Percentiles rank a stretch among this genome's conserved stretches.
phyloP scores from a whole-genome alignment of 2,888 invertebrate genomes.

The Ornithoptera alexandrae region DNA sequence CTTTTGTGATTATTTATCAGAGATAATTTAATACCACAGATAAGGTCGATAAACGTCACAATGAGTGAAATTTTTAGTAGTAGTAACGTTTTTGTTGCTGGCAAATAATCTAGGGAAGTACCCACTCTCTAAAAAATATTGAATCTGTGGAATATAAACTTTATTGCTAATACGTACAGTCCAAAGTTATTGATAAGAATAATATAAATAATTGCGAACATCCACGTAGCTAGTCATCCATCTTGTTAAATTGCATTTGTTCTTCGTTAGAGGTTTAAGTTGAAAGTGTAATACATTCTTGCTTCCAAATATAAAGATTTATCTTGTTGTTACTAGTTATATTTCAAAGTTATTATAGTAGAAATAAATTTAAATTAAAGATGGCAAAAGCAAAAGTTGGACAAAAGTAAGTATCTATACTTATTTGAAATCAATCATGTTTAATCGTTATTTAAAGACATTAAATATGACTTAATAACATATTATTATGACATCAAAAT shows the following conservation, averaged over 20 bases:
- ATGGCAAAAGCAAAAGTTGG: slow-evolving; percentile 38
- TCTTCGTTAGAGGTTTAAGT: background rate
- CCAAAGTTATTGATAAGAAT: background rate
- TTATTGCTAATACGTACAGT: background rate
- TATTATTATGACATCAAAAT: background rate
- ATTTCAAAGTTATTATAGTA: background rate
- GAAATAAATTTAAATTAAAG: background rate
- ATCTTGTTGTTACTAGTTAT: background rate
- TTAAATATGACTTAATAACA: background rate
- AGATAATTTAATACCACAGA: no score
- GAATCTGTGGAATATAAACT: background rate
- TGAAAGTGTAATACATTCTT: background rate
- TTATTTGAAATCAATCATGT: background rate
- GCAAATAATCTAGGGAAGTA: slow-evolving; percentile 1
- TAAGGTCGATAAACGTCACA: no score
- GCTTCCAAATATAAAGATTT: background rate
- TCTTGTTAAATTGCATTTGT: background rate
- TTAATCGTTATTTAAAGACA: background rate
- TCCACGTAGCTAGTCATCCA: background rate
- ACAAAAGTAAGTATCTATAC: slow-evolving; percentile 36
- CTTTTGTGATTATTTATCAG: no score
- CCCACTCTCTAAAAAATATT: background rate
- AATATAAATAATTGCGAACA: background rate
- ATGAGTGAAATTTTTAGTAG: no score
- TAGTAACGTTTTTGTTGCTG: background rate